These are phyloP conservation scores for Bradysia coprophila DNA, from an alignment of 1,140 invertebrate genomes.

Conservation along the genomic window DNA sequence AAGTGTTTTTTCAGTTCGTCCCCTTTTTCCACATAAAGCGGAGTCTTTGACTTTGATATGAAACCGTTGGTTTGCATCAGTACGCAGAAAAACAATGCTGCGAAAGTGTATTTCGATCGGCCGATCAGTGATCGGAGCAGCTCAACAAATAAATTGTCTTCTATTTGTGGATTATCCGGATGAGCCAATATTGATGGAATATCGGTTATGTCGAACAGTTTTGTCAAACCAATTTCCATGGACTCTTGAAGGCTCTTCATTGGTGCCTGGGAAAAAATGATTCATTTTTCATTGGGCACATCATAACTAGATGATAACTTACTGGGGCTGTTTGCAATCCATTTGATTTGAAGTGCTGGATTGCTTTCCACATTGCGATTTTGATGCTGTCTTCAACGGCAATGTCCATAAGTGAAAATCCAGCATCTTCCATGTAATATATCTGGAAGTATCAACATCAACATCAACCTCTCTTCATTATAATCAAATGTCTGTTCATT, in stretches of 20 bases:
- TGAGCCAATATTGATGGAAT: slow-evolving; percentile 29
- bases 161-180: slow-evolving; percentile 24
- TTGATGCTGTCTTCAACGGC: slow-evolving; percentile 29
- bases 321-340: slow-evolving; percentile 7
- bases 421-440: slow-evolving; percentile 41
- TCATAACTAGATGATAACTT: no score
- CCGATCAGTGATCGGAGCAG: slow-evolving; percentile 24
- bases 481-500: no score
- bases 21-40: slow-evolving; percentile 16
- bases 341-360: slow-evolving; percentile 19
- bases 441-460: slow-evolving; percentile 15
- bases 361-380: slow-evolving; percentile 25
- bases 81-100: slow-evolving; percentile 21
- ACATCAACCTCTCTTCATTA: neutral
- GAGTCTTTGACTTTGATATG: slow-evolving; percentile 14
- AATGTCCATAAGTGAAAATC: slow-evolving; percentile 26
- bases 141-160: slow-evolving; percentile 17
- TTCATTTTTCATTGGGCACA: no score
- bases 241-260: slow-evolving; percentile 27
- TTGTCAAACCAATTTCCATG: slow-evolving; percentile 27
- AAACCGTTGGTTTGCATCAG: slow-evolving; percentile 21
- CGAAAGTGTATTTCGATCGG: slow-evolving; percentile 22
- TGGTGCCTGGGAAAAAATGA: slow-evolving; percentile 22
- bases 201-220: slow-evolving; percentile 28
- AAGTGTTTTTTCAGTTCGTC: slow-evolving; percentile 15